Conservation (phyloP, 2,113 vertebrate genomes). For the Origma solitaria region DNA sequence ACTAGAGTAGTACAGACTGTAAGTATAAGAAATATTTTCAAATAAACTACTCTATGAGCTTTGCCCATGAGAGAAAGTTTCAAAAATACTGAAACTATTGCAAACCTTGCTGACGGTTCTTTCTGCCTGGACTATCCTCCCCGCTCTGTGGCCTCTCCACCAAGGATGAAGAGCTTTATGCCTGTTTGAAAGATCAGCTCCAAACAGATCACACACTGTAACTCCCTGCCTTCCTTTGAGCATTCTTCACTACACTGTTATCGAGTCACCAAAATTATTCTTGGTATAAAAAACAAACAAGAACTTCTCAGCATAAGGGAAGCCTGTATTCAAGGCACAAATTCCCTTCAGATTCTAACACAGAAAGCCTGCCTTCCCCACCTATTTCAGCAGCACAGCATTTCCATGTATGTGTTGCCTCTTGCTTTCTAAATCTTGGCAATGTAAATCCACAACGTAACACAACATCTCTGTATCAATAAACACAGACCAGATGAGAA, state of each 20-base stretch:
- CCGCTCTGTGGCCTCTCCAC: neutral
- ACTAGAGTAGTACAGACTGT: neutral
- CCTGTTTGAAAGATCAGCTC: neutral
- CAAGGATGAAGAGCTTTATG: neutral
- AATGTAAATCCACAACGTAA: neutral
- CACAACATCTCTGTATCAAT: neutral
- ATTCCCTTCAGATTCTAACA: neutral
- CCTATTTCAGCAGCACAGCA: neutral
- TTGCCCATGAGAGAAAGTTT: neutral
- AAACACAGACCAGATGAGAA: neutral
- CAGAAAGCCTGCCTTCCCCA: neutral
- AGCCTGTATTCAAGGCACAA: neutral
- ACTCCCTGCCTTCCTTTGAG: neutral
- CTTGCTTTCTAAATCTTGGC: neutral
- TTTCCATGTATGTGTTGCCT: neutral
- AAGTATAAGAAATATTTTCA: neutral
- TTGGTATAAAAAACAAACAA: neutral
- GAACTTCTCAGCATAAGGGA: neutral
- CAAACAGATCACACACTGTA: neutral
- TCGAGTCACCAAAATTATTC: neutral
- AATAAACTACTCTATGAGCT: neutral
- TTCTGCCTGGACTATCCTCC: neutral
- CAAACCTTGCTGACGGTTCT: neutral
- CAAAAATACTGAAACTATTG: neutral
- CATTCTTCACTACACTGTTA: neutral